These are phyloP conservation scores for Agrilus biguttatus DNA, from an alignment of 2,888 invertebrate species.

Conservation along the genomic window DNA sequence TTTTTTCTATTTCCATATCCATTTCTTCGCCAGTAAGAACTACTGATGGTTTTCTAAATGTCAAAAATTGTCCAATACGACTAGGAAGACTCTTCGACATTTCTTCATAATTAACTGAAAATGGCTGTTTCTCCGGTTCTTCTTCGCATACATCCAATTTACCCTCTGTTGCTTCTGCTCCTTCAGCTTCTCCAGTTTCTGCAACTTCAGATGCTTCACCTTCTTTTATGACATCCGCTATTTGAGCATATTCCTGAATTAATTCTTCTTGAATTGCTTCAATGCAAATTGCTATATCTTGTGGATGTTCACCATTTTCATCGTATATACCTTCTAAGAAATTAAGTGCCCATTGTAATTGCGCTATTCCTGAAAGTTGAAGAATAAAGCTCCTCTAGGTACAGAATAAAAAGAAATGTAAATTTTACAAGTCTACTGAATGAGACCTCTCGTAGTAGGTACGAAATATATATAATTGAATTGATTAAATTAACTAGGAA, in stretches of 20 bases:
- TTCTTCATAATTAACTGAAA: slow-evolving; percentile 24
- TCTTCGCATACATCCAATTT: neutral
- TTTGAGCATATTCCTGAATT: slow-evolving; percentile 26
- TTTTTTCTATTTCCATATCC: neutral
- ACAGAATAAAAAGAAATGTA: too few species aligned
- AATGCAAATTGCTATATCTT: slow-evolving; percentile 27
- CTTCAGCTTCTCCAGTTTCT: neutral
- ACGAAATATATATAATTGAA: too few species aligned
- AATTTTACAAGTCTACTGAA: too few species aligned
- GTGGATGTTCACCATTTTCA: slow-evolving; percentile 22
- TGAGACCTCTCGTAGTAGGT: too few species aligned
- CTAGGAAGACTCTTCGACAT: slow-evolving; percentile 12
- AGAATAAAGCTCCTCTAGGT: neutral
- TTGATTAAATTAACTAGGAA: too few species aligned
- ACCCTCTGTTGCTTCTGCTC: neutral
- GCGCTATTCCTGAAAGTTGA: slow-evolving; percentile 24
- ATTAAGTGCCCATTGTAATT: slow-evolving; percentile 30
- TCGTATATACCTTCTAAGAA: slow-evolving; percentile 27
- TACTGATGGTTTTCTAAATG: too few species aligned
- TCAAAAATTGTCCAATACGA: neutral
- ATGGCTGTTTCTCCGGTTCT: slow-evolving; percentile 16
- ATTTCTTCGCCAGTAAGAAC: too few species aligned
- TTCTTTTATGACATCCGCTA: slow-evolving; percentile 12
- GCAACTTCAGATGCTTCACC: neutral
- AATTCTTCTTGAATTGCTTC: slow-evolving; percentile 26